phyloP scores from a whole-genome alignment of 2,797 vertebrate species.

The Enteromius unitaeniatus region DNA sequence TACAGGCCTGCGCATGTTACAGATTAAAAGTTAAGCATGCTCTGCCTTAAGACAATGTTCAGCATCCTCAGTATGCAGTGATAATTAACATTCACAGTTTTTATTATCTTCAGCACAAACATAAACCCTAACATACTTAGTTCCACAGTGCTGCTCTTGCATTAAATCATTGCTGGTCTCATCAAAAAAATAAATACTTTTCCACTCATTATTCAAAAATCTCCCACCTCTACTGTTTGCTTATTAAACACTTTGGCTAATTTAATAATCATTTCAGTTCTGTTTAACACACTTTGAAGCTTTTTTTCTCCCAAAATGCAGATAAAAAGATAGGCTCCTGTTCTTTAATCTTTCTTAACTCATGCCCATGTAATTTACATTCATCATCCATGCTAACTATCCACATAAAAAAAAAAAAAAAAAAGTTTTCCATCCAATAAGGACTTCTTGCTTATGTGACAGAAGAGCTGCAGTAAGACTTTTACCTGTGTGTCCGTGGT shows the following conservation, averaged over 20 bases:
- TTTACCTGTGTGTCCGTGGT: constrained; percentile 51
- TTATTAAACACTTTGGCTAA: neutral
- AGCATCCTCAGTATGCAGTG: constrained; percentile 5
- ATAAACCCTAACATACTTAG: neutral
- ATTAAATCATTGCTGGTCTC: neutral
- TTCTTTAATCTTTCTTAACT: neutral
- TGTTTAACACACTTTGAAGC: neutral
- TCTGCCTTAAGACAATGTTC: neutral
- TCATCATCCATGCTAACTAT: constrained; percentile 18
- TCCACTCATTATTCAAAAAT: neutral
- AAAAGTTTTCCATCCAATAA: constrained; percentile 4
- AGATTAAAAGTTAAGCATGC: neutral
- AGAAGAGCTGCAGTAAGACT: constrained; percentile 41
- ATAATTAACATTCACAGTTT: constrained; percentile 25
- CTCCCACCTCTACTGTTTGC: neutral
- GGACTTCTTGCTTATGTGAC: constrained; percentile 26
- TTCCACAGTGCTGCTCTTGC: neutral
- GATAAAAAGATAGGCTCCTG: neutral
- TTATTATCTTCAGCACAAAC: neutral
- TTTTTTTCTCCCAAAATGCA: neutral
- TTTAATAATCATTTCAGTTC: neutral
- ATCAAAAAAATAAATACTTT: neutral
- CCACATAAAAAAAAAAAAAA: neutral
- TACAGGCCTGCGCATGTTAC: neutral
- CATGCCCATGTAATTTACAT: neutral